Base-by-base conservation (phyloP, 2,113 vertebrate species). In the Phainopepla nitens region DNA sequence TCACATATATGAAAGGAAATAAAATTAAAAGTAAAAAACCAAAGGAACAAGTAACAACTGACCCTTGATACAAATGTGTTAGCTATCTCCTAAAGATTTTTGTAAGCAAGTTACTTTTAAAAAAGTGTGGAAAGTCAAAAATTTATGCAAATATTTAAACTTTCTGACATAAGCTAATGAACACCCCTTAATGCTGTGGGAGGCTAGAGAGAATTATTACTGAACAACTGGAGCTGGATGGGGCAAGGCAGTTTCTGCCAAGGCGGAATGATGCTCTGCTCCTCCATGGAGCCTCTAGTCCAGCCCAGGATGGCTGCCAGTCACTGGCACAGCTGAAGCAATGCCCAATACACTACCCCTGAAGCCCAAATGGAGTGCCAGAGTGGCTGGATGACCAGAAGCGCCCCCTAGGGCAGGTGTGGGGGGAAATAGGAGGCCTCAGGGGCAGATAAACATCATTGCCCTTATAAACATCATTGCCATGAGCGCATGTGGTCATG, bases 401-500 rank as follows among this genome's bases (percentile, higher is more conserved):
- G 12, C n/a, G 29, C 42, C 41, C n/a, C 6, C 10, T 20, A 18
- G n/a, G 29, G 1, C 1, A 4, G 6, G 28, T 33, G 9, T 7
- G 15, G 21, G 21, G 18, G 9, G 18, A 27, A 23, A 56, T 15
- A 49, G 29, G 45, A 21, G 20, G 8, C 10, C 45, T 35, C 36
- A 70, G 45, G 10, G 66, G 22, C 28, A 54, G 35, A 42, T 13
- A 41, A 57, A 35, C 29, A 49, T 41, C 8, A 64, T 20, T 49
- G 24, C 4, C 23, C 42, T 39, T 23, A 54, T 19, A 35, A 42
- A 29, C 3, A 13, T 20, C 20, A 42, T 13, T 44, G 15, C 20
- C 25, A 29, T 16, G 25, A 53, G 13, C 0, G 0, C 15, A 9
- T 4, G 5, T 57, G 13, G 4, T 56, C 29, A 13, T 20, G 8